phyloP scores from a whole-genome alignment of 2,113 vertebrate genomes.

The Cariama cristata region DNA sequence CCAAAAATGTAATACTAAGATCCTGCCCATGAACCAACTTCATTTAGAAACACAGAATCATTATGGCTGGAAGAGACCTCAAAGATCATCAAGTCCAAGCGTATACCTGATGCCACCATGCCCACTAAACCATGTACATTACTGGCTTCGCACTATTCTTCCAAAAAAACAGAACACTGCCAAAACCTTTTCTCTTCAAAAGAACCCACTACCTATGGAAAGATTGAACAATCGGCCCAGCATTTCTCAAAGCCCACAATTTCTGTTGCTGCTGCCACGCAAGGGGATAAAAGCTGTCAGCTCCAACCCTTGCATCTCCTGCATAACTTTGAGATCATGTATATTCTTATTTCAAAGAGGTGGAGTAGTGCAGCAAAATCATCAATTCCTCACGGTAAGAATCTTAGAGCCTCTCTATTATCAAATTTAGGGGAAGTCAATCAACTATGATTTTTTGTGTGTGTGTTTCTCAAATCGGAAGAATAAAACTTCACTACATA shows the following conservation, averaged over 20 bases:
- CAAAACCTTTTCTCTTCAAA: not conserved
- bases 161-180: not conserved
- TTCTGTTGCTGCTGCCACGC: not conserved
- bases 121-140: too few species aligned
- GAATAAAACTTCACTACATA: accelerated
- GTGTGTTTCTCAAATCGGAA: not conserved
- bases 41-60: not conserved
- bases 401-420: not conserved
- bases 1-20: not conserved
- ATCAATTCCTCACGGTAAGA: accelerated
- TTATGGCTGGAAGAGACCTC: too few species aligned
- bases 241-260: not conserved
- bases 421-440: not conserved
- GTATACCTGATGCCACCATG: too few species aligned
- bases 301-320: not conserved
- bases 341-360: not conserved
- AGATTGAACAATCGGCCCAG: not conserved
- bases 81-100: too few species aligned
- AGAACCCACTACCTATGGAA: accelerated
- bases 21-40: not conserved
- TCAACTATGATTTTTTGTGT: too few species aligned
- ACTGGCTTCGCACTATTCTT: not conserved
- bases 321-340: accelerated
- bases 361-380: not conserved
- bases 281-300: not conserved